Evolutionary conservation across 2,888 invertebrate genomes (phyloP).

Genomic region (Acheta domesticus): DNA sequence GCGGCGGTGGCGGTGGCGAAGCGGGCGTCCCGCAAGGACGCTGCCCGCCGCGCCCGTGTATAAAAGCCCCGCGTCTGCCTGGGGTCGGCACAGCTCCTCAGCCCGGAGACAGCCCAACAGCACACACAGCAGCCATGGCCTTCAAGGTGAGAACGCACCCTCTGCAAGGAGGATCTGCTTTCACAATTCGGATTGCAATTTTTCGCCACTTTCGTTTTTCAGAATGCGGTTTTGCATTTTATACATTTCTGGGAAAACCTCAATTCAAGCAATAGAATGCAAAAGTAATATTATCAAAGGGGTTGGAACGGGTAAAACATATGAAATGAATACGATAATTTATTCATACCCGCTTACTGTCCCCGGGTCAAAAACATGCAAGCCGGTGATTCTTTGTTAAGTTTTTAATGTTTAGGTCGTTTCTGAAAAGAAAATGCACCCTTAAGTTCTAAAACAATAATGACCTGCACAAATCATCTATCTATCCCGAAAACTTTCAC

Average conservation of each 20-base stretch:
- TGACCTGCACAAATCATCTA: too few relatives aligned
- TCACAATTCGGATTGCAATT: not conserved
- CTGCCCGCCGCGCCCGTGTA: not conserved
- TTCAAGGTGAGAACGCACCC: not conserved
- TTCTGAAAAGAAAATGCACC: too few relatives aligned
- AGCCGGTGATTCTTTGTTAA: too few relatives aligned
- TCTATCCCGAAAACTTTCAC: too few relatives aligned
- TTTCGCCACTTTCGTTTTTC: not conserved
- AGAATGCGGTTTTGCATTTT: not conserved
- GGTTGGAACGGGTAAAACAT: not conserved
- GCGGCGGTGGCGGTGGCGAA: not conserved
- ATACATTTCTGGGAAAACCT: not conserved
- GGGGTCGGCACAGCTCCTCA: not conserved
- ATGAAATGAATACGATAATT: not conserved
- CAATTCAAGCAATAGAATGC: not conserved
- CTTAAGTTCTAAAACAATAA: too few relatives aligned
- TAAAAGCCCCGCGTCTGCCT: not conserved
- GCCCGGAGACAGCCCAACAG: not conserved
- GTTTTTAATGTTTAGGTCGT: too few relatives aligned
- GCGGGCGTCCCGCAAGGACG: not conserved
- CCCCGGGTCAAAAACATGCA: too few relatives aligned
- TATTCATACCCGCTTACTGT: too few relatives aligned
- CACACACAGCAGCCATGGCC: not conserved
- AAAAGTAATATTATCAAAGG: not conserved
- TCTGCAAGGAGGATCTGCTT: not conserved